Evolutionary conservation across 2,888 invertebrate species (phyloP).

Genomic region (Diplazon laetatorius): DNA sequence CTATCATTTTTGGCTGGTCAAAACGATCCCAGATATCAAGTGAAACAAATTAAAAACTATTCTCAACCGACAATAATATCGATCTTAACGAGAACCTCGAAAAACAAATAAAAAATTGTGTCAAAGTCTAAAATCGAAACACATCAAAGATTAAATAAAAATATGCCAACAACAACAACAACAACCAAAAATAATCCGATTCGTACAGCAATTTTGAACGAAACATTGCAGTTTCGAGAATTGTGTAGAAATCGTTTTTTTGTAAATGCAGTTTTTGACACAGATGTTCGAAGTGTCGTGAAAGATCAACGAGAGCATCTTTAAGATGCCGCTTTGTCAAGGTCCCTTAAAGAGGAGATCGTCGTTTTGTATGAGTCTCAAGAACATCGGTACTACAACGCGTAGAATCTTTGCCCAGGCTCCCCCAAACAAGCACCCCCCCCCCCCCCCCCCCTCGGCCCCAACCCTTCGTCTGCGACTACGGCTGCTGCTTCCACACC

Average conservation of each 20-base stretch:
- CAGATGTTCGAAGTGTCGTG: constrained; percentile 6
- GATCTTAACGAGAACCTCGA: no score
- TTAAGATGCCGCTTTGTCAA: constrained; percentile 52
- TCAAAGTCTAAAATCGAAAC: no score
- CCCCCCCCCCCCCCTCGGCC: constrained; percentile 34
- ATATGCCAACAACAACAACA: no score
- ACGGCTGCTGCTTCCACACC: constrained; percentile 66
- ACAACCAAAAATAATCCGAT: no score
- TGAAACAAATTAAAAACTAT: no score
- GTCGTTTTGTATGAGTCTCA: constrained; percentile 43
- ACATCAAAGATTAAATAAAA: no score
- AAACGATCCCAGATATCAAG: no score
- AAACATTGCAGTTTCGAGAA: not conserved
- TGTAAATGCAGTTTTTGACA: not conserved
- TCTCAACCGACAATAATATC: no score
- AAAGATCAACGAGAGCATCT: constrained; percentile 20
- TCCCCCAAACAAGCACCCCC: constrained; percentile 34
- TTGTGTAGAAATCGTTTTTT: not conserved
- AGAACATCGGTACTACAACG: constrained; percentile 46
- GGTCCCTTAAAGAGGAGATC: constrained; percentile 61
- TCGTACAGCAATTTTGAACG: no score
- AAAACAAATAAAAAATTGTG: no score
- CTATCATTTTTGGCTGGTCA: no score
- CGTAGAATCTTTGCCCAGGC: constrained; percentile 33
- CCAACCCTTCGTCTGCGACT: constrained; percentile 6